Evolutionary conservation across 2,113 vertebrate species (phyloP), one percentile per base, ranked within the genome.

Genomic region (Myocastor coypus): DNA sequence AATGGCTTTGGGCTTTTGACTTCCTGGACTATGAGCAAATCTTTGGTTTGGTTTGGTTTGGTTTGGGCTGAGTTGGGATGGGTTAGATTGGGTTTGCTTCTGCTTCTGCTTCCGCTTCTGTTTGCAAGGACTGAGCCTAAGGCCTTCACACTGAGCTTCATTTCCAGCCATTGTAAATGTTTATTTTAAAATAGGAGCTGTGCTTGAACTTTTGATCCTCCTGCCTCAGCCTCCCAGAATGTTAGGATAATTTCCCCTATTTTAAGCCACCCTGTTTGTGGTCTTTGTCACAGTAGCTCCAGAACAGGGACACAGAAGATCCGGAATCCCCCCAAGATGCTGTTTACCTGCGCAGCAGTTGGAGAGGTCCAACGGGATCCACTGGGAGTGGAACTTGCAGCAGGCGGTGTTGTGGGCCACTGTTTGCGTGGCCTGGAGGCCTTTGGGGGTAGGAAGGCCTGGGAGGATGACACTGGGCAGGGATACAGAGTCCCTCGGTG

Each of bases 371-470:
- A 10, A 5, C 4, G 0, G 57, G 42, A n/a, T 24, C n/a, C 0
- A 17, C 28, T 71, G 1, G 2, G 40, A 30, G 26, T 1, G 1
- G 28, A 12, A 17, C 26, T 16, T 64, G 1, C 7, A 2, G 42
- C 16, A 0, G 7, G 55, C 17, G 69, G n/a, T 50, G 42, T 28
- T 1, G 12, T 22, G 4, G 30, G n/a, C 20, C 30, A 26, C 10
- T 19, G 40, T 42, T 4, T 14, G 16, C 0, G 5, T 14, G 0
- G n/a, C 40, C 1, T 0, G 4, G 40, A 40, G n/a, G 66, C 30
- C 19, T 30, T 57, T 34, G 11, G 64, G 37, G 20, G 46, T 50
- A 13, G 17, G 20, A 57, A 82, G 6, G 7, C n/a, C 34, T 24
- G 14, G 63, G 20, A 20, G 59, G 68, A 6, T 16, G 40, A 12